Evolutionary conservation across 2,797 vertebrate genomes (phyloP), one percentile per base, ranked within the genome.

Genomic region (Propithecus perrieri): DNA sequence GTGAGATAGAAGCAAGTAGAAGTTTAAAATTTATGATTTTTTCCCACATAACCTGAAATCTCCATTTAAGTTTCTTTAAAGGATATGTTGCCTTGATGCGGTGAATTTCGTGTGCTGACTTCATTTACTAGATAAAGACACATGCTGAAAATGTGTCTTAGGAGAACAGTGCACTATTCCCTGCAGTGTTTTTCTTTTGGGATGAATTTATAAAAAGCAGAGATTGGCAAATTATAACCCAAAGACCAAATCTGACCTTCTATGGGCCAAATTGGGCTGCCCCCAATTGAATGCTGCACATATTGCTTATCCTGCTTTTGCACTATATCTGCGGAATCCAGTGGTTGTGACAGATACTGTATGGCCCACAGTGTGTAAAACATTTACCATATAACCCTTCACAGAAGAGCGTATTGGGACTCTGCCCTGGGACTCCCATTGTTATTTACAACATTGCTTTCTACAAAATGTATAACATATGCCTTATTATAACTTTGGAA

Each of bases 61-160:
- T 75, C n/a, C 3, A n/a, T 55, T 80, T 86, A 76, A 48, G 12
- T 83, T 88, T 84, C 13, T 48, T 35, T 69, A 84, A 93, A 93
- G 65, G 4, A 2, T 61, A 4, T 69, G 2, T 87, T 76, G 8
- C 43, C 69, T 88, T 35, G 9, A 28, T 67, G 24, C 14, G 75
- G 38, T 95, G 26, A 69, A 78, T 94, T 92, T 65, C 95, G 28
- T 93, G 46, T 93, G 50, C 43, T 78, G 46, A 67, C n/a, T 95
- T 94, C 12, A n/a, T 84, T 75, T 76, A 59, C 46, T 93, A 50
- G 28, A 33, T 85, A 79, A 69, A 85, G 46, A 30, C 69, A 33
- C 26, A 46, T 12, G 9, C n/a, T 74, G 14, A 78, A 14, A 46
- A 61, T 13, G 33, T 67, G 26, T 43, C 24, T 4, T 48, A 78